These are phyloP conservation scores for Achlya flavicornis DNA, from an alignment of 2,888 invertebrate genomes.

Conservation along the genomic window DNA sequence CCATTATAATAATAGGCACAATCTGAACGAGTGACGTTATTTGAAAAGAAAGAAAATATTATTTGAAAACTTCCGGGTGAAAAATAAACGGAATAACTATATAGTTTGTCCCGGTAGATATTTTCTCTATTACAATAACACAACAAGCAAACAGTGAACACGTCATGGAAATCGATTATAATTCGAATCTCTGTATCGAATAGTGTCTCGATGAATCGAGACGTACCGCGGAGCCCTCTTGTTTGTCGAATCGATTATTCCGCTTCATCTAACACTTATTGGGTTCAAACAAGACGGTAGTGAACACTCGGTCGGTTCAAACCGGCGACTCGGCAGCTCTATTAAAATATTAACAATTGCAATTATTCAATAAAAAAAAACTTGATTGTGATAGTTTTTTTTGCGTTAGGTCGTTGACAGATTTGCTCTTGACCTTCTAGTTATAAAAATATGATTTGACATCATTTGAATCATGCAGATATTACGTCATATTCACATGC, in stretches of 20 bases:
- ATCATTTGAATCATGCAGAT: neutral
- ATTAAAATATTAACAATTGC: no score
- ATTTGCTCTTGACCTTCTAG: neutral
- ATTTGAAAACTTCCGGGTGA: neutral
- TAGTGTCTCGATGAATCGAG: conserved; percentile 60
- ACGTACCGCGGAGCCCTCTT: conserved; percentile 67
- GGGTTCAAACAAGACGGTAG: conserved; percentile 56
- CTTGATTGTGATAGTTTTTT: neutral
- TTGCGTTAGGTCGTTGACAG: neutral
- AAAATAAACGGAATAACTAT: neutral
- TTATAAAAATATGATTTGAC: neutral
- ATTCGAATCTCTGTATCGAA: conserved; percentile 58
- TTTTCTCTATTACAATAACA: conserved; percentile 17
- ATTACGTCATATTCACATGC: no score
- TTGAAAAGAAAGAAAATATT: neutral
- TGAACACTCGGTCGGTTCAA: conserved; percentile 17
- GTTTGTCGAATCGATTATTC: conserved; percentile 82
- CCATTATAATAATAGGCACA: conserved; percentile 19
- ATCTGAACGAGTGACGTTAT: conserved; percentile 20
- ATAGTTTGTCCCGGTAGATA: neutral
- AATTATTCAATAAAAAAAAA: no score
- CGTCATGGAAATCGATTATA: conserved; percentile 60
- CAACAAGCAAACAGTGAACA: conserved; percentile 42
- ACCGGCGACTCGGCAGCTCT: conserved; percentile 17
- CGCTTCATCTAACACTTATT: conserved; percentile 78